Conservation (phyloP, 2,113 vertebrate species). For the Zosterops japonicus region DNA sequence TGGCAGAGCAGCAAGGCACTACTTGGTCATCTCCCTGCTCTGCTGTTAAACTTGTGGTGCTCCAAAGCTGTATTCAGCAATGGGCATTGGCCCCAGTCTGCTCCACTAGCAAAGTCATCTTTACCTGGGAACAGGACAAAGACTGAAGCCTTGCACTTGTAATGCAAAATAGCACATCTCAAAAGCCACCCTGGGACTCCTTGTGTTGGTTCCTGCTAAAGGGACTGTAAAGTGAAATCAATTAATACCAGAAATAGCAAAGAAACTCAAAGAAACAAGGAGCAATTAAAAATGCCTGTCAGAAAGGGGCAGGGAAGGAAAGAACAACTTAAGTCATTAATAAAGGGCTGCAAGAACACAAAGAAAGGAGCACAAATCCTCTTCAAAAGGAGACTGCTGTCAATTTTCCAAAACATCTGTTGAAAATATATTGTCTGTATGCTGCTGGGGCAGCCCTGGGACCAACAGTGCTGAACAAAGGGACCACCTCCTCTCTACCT, state of each 20-base stretch:
- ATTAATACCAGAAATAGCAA: background rate
- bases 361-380: background rate
- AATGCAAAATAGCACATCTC: background rate
- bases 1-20: background rate
- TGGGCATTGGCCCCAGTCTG: background rate
- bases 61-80: background rate
- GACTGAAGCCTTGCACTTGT: background rate
- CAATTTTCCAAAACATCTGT: background rate
- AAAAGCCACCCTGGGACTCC: background rate
- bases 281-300: background rate
- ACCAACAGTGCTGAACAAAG: background rate
- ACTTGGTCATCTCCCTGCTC: slow-evolving; percentile 17
- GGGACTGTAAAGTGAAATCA: background rate
- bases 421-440: background rate
- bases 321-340: background rate
- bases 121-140: background rate
- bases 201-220: background rate
- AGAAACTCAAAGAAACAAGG: background rate
- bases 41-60: background rate
- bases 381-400: background rate
- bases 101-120: background rate
- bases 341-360: background rate
- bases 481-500: background rate
- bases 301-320: background rate
- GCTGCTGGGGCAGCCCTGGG: background rate